Conservation (phyloP, 2,888 invertebrate species). For the Pseudeuparius sepicola region DNA sequence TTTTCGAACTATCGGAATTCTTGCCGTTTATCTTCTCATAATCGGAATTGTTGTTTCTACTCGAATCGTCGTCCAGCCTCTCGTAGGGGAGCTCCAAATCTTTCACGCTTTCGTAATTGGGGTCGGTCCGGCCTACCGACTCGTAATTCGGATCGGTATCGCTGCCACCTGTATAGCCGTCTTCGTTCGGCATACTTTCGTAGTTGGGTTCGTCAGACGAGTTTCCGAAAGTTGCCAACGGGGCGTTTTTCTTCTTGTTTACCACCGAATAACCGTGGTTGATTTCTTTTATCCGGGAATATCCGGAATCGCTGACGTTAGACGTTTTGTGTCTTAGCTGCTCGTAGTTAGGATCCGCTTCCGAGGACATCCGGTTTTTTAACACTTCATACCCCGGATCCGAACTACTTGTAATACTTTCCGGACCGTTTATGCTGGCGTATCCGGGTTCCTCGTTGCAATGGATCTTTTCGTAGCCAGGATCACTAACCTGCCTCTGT, state of each 20-base stretch:
- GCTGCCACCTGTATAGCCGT: conserved; percentile 1
- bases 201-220: conserved; percentile 36
- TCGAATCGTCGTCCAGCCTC: conserved; percentile 39
- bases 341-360: conserved; percentile 73
- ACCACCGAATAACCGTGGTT: conserved; percentile 45
- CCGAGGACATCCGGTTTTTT: conserved; percentile 36
- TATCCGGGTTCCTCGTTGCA: conserved; percentile 32
- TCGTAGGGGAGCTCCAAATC: conserved; percentile 67
- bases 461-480: conserved; percentile 33
- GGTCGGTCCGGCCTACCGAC: conserved; percentile 57
- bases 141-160: conserved; percentile 61
- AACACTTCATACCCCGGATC: conserved; percentile 70
- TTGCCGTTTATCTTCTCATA: conserved; percentile 29
- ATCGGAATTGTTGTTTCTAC: conserved; percentile 28
- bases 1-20: conserved; percentile 28
- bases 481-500: conserved; percentile 26
- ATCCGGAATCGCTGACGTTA: conserved; percentile 34
- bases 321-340: conserved; percentile 49
- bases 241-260: conserved; percentile 43
- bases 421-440: conserved; percentile 44
- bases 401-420: conserved; percentile 47
- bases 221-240: not conserved
- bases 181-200: conserved; percentile 20
- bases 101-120: conserved; percentile 75
- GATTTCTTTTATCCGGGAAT: conserved; percentile 31